phyloP scores from a whole-genome alignment of 2,797 vertebrate species.

The Esox masquinongy region DNA sequence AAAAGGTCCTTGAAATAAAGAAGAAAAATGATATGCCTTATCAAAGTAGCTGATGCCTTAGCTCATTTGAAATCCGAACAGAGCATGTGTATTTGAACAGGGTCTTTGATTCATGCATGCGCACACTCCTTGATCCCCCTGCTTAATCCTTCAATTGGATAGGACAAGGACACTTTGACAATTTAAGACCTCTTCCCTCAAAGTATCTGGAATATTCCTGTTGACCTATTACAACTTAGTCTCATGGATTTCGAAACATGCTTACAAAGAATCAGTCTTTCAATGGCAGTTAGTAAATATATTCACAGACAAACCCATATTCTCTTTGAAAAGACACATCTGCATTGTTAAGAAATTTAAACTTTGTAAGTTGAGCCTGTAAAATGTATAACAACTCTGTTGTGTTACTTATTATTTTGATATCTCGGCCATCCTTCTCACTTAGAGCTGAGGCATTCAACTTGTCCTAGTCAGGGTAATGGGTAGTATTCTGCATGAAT shows the following conservation, averaged over 20 bases:
- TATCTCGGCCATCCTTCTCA: not conserved
- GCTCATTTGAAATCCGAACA: slow-evolving; percentile 74
- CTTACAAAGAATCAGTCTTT: slow-evolving; percentile 68
- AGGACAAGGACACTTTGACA: slow-evolving; percentile 83
- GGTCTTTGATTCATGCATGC: slow-evolving; percentile 79
- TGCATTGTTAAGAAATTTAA: slow-evolving; percentile 29
- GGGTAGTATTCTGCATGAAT: not conserved
- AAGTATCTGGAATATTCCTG: slow-evolving; percentile 69
- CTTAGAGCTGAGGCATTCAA: not conserved
- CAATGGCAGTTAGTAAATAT: slow-evolving; percentile 48
- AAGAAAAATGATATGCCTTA: slow-evolving; percentile 44
- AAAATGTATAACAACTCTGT: not conserved
- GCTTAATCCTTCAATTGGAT: slow-evolving; percentile 77
- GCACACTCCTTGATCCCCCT: slow-evolving; percentile 78
- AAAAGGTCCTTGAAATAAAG: slow-evolving; percentile 54
- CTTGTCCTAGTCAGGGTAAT: slow-evolving; percentile 16
- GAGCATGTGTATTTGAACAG: slow-evolving; percentile 74
- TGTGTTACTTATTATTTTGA: not conserved
- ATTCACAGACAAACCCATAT: slow-evolving; percentile 31
- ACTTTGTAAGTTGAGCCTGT: slow-evolving; percentile 29
- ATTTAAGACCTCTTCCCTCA: slow-evolving; percentile 77
- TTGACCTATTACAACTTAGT: slow-evolving; percentile 70
- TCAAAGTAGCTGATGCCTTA: slow-evolving; percentile 48
- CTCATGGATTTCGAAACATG: slow-evolving; percentile 61
- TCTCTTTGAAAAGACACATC: slow-evolving; percentile 31